Evolutionary conservation across 2,888 invertebrate genomes (phyloP), one percentile per base, ranked within the genome.

Genomic region (Synergus umbraculus): DNA sequence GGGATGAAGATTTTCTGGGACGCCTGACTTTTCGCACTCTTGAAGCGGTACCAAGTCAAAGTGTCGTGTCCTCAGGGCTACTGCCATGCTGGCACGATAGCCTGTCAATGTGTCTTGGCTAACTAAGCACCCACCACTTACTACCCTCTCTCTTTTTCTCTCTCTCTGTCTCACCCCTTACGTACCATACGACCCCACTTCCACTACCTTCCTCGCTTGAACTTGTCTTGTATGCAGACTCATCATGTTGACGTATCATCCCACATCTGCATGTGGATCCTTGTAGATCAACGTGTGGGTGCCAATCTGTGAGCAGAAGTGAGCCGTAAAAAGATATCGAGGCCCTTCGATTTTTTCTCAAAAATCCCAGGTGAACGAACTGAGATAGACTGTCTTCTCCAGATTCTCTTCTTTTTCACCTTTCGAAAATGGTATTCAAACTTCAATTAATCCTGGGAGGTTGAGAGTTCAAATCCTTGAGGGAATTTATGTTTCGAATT

Each of bases 91-190:
- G 85, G 85, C 88, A 86, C 84, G 89, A 88, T 87, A 83, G 87
- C 83, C 86, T 88, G 89, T 86, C 90, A 90, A 88, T 87, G 89
- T 89, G 87, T 89, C 90, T 90, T 89, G 84, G 87, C 88, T 86
- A 89, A 89, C 89, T 89, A 88, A 86, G 85, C 86, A 89, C 87
- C 88, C 87, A 87, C 88, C 88, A 87, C 89, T 88, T 88, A 87
- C 87, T 83, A 83, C 86, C 86, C 88, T 87, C 89, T 84, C 83
- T 83, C 83, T 86, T 82, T 85, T 83, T 86, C 85, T 85, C 83
- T 85, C 77, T 78, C 78, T 85, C 84, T 87, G 81, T 84, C 86
- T 87, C 87, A 88, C 86, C 89, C 88, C 89, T 88, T 86, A 85
- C 82, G 82, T 67, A 77, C 83, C 82, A 85, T 84, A 84, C 84